These are phyloP conservation scores for Drosophila ananassae DNA, from an alignment of 1,140 invertebrate genomes.

Conservation along the genomic window DNA sequence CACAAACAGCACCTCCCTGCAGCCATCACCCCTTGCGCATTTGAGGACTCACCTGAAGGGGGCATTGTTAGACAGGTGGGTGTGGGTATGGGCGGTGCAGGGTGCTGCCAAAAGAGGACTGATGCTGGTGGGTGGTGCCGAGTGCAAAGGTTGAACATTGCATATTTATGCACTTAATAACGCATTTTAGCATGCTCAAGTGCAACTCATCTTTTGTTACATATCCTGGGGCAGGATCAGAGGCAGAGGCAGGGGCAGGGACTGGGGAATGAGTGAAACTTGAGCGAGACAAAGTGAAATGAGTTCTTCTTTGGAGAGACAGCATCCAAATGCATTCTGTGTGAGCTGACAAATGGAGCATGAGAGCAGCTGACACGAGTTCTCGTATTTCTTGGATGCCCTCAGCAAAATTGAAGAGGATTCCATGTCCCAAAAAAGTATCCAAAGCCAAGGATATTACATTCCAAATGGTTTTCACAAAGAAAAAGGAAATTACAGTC, in stretches of 20 bases:
- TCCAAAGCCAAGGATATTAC: not conserved
- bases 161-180: conserved; percentile 83
- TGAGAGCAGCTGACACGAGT: conserved; percentile 62
- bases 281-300: conserved; percentile 24
- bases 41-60: conserved; percentile 54
- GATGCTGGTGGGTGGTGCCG: conserved; percentile 1
- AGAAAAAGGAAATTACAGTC: not conserved
- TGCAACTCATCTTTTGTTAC: conserved; percentile 81
- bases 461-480: not conserved
- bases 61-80: conserved; percentile 55
- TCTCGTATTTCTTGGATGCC: conserved; percentile 20
- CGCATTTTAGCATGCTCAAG: conserved; percentile 81
- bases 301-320: conserved; percentile 17
- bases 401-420: not conserved
- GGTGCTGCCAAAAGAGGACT: conserved; percentile 14
- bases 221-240: conserved; percentile 12
- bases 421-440: not conserved
- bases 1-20: conserved; percentile 6
- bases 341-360: conserved; percentile 72
- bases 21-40: conserved; percentile 5
- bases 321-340: conserved; percentile 54
- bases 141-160: conserved; percentile 60
- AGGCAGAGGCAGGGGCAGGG: not conserved
- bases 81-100: not conserved
- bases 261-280: conserved; percentile 7